Conservation (phyloP, 2,113 vertebrate genomes). For the Chaetura pelagica region DNA sequence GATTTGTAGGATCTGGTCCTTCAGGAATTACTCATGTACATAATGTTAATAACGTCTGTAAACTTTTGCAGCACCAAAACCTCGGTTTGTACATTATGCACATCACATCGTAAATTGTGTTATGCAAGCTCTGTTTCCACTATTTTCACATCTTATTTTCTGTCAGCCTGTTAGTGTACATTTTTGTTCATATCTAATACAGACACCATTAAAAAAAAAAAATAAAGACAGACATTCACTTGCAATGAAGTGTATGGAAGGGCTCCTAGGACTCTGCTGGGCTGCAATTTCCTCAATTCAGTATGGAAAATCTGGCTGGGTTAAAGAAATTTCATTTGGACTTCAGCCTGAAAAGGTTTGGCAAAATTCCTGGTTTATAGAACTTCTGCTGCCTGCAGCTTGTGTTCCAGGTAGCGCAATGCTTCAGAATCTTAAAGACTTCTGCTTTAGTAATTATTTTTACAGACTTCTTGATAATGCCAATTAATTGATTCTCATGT, state of each 20-base stretch:
- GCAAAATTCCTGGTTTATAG: slow-evolving; percentile 53
- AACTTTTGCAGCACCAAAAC: neutral
- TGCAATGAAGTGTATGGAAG: neutral
- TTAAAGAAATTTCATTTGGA: slow-evolving; percentile 28
- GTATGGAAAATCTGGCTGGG: slow-evolving; percentile 22
- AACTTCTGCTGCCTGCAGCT: slow-evolving; percentile 41
- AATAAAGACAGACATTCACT: neutral
- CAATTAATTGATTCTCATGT: slow-evolving; percentile 32
- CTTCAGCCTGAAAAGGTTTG: slow-evolving; percentile 27
- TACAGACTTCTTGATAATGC: slow-evolving; percentile 34
- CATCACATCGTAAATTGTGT: slow-evolving; percentile 27
- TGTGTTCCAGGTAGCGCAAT: slow-evolving; percentile 15
- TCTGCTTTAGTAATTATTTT: slow-evolving; percentile 43
- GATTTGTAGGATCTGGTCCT: neutral
- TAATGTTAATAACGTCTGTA: slow-evolving; percentile 27
- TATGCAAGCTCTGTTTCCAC: neutral
- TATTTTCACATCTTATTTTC: slow-evolving; percentile 28
- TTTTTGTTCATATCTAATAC: slow-evolving; percentile 1
- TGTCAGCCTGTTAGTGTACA: neutral
- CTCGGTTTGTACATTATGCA: neutral
- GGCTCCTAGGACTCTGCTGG: neutral
- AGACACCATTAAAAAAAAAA: neutral
- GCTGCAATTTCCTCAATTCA: slow-evolving; percentile 14
- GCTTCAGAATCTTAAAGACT: neutral
- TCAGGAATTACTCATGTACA: neutral